Conservation (phyloP, 2,113 vertebrate species). For the Suncus etruscus region DNA sequence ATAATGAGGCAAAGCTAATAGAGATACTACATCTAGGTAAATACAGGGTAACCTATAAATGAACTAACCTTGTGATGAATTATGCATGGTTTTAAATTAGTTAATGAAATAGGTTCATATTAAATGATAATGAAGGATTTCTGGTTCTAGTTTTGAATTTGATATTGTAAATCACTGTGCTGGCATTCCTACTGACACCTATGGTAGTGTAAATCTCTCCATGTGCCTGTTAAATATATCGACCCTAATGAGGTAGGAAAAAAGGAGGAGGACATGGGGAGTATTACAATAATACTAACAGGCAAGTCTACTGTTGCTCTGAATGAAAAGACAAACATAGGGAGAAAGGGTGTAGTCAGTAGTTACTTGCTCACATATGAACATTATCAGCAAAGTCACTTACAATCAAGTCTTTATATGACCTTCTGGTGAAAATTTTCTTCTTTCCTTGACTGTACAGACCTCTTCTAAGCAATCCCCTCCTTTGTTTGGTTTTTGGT, state of each 20-base stretch:
- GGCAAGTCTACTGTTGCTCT: not conserved
- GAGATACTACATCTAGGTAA: constrained; percentile 57
- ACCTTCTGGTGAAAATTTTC: not conserved
- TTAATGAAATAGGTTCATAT: constrained; percentile 75
- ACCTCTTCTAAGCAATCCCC: too few relatives aligned
- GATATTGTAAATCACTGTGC: constrained; percentile 59
- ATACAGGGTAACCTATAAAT: constrained; percentile 71
- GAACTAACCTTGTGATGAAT: constrained; percentile 64
- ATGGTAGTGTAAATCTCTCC: not conserved
- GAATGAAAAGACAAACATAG: not conserved
- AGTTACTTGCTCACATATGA: not conserved
- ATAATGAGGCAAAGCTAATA: constrained; percentile 56
- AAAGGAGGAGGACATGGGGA: not conserved
- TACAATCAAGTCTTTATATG: not conserved
- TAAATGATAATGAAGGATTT: constrained; percentile 75
- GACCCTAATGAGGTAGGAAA: constrained; percentile 39
- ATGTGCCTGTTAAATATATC: not conserved
- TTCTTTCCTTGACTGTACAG: not conserved
- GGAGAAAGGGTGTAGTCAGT: not conserved
- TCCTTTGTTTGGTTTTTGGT: too few relatives aligned
- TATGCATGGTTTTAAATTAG: constrained; percentile 77
- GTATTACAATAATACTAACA: not conserved
- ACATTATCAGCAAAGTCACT: not conserved
- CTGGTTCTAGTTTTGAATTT: constrained; percentile 62
- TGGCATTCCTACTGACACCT: constrained; percentile 24